Conservation (phyloP, 2,797 vertebrate genomes). For the Micromesistius poutassou region DNA sequence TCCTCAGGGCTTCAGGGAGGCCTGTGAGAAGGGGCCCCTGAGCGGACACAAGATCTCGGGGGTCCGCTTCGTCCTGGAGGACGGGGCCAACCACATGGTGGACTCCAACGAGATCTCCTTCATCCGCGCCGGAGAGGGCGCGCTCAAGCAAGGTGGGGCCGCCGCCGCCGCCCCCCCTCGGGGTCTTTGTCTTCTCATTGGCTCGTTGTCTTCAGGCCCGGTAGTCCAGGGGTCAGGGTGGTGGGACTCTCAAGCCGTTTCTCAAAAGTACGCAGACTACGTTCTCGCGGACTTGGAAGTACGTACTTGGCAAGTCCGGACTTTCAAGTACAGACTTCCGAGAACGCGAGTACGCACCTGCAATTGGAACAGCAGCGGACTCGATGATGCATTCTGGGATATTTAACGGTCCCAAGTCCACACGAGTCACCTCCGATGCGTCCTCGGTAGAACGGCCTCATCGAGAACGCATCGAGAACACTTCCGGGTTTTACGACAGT, state of each 20-base stretch:
- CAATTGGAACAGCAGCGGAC: no score
- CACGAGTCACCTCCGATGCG: no score
- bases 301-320: no score
- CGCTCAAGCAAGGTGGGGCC: slow-evolving; percentile 85
- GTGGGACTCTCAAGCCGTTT: neutral
- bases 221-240: neutral
- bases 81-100: slow-evolving; percentile 92
- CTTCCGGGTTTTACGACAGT: no score
- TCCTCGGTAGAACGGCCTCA: no score
- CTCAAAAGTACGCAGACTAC: no score
- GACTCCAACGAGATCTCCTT: slow-evolving; percentile 96
- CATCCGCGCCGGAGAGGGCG: slow-evolving; percentile 92
- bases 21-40: slow-evolving; percentile 86
- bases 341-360: no score
- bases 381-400: no score
- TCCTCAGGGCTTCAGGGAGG: slow-evolving; percentile 83
- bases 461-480: no score
- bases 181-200: neutral
- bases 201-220: neutral
- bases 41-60: slow-evolving; percentile 90
- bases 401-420: no score
- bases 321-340: no score
- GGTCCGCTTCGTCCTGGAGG: slow-evolving; percentile 83
- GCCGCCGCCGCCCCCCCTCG: neutral
- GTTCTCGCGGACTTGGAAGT: no score